Evolutionary conservation across 2,113 vertebrate genomes (phyloP).

Genomic region (Illadopsis cleaveri): DNA sequence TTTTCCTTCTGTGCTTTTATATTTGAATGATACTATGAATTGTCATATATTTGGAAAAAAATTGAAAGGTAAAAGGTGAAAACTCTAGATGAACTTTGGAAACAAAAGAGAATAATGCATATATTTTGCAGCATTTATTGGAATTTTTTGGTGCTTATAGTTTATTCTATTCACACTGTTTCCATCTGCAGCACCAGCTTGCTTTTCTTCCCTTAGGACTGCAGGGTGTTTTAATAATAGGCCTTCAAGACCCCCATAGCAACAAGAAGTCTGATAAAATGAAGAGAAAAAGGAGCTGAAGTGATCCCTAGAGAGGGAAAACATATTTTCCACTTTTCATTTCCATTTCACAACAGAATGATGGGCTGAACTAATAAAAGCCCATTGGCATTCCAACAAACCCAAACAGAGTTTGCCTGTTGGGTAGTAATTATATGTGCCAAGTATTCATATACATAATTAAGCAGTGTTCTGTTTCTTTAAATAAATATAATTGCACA

Average conservation of each 20-base stretch:
- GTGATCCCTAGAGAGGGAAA: conserved; percentile 57
- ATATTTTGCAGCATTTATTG: background rate
- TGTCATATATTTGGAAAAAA: background rate
- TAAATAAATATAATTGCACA: background rate
- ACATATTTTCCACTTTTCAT: conserved; percentile 61
- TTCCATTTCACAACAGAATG: conserved; percentile 44
- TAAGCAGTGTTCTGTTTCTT: conserved; percentile 30
- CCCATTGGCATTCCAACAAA: conserved; percentile 39
- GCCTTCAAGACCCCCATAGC: conserved; percentile 32
- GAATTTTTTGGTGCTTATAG: conserved; percentile 1
- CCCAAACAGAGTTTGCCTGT: conserved; percentile 39
- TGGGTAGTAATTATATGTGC: conserved; percentile 23
- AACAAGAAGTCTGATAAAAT: conserved; percentile 62
- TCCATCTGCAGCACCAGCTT: conserved; percentile 72
- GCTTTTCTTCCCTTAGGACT: conserved; percentile 67
- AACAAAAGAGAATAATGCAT: background rate
- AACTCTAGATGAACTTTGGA: background rate
- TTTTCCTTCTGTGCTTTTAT: background rate
- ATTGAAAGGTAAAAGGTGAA: background rate
- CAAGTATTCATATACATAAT: conserved; percentile 37
- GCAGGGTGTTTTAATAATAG: conserved; percentile 70
- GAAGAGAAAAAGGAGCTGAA: conserved; percentile 50
- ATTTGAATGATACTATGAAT: background rate
- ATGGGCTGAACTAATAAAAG: conserved; percentile 49
- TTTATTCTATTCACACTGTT: conserved; percentile 43